These are phyloP conservation scores for Drosophila mettleri DNA, from an alignment of 2,888 invertebrate genomes.

Conservation along the genomic window DNA sequence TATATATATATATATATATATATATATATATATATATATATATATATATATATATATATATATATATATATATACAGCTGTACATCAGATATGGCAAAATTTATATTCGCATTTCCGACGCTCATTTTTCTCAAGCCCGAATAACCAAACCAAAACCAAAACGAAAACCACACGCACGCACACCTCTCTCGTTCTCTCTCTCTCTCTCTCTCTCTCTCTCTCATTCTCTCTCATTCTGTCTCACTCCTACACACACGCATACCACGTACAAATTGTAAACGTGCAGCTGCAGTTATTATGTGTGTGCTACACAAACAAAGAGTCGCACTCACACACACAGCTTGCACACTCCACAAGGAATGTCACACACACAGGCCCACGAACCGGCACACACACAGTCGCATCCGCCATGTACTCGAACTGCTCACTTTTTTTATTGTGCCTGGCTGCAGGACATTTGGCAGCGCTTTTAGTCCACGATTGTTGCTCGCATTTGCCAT, in stretches of 20 bases:
- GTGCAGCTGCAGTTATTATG: conserved; percentile 71
- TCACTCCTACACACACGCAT: conserved; percentile 27
- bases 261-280: conserved; percentile 70
- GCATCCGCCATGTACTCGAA: conserved; percentile 5
- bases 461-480: conserved; percentile 57
- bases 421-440: conserved; percentile 55
- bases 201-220: neutral
- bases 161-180: conserved; percentile 41
- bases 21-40: conserved; percentile 37
- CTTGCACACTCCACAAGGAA: conserved; percentile 45
- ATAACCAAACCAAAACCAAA: conserved; percentile 41
- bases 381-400: conserved; percentile 4
- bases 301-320: conserved; percentile 42
- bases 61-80: conserved; percentile 44
- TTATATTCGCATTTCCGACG: conserved; percentile 83
- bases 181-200: neutral
- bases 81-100: conserved; percentile 83
- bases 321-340: conserved; percentile 14
- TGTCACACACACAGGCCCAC: conserved; percentile 53
- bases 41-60: conserved; percentile 23
- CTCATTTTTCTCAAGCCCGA: conserved; percentile 76
- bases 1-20: conserved; percentile 41
- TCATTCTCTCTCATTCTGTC: neutral
- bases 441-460: conserved; percentile 38
- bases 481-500: conserved; percentile 51